Conservation (phyloP, 1,140 invertebrate species). For the Drosophila busckii region DNA sequence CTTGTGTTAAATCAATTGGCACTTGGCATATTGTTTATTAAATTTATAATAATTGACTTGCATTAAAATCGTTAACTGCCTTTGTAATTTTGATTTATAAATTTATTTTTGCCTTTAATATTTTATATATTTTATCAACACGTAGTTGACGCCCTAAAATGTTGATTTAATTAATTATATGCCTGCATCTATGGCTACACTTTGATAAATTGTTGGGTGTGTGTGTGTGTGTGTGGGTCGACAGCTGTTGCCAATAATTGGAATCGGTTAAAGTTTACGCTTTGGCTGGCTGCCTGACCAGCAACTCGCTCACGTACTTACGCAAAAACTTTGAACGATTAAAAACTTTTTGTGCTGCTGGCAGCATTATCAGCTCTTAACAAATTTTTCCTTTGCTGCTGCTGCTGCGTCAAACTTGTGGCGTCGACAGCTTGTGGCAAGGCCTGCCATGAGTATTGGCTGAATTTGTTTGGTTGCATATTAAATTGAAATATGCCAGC, state of each 20-base stretch:
- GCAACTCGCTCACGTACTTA: constrained; percentile 52
- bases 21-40: no score
- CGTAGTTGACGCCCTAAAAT: no score
- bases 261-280: constrained; percentile 52
- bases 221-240: constrained; percentile 5
- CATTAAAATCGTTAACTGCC: no score
- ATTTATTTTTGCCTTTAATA: no score
- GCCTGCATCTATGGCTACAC: constrained; percentile 14
- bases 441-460: no score
- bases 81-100: no score
- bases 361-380: constrained; percentile 54
- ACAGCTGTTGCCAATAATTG: constrained; percentile 57
- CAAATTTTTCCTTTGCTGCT: constrained; percentile 25
- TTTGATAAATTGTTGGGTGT: constrained; percentile 33
- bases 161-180: constrained; percentile 30
- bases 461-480: constrained; percentile 56
- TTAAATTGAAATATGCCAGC: constrained; percentile 54
- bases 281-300: not conserved
- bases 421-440: no score
- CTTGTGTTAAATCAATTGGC: no score
- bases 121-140: no score
- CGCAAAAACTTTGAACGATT: constrained; percentile 63
- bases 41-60: no score
- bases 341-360: constrained; percentile 61
- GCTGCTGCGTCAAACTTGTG: constrained; percentile 55